Conservation (phyloP, 2,797 vertebrate genomes). For the Cryptoblepharus egeriae region DNA sequence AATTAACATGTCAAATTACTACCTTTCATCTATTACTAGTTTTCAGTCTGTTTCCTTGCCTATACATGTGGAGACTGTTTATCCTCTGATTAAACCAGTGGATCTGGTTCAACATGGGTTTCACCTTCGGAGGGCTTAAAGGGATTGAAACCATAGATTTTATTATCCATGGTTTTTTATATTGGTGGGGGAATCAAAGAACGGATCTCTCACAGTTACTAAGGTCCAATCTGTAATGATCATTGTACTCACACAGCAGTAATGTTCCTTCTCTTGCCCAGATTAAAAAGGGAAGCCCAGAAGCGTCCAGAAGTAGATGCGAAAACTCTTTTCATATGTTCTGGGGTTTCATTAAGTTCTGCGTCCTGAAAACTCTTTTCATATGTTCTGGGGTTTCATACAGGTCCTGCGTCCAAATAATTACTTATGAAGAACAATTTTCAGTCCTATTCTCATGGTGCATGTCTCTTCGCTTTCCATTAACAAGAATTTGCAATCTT, state of each 20-base stretch:
- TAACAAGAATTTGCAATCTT: conserved; percentile 17
- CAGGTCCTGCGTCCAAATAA: not conserved
- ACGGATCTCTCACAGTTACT: too few relatives aligned
- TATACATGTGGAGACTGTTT: too few relatives aligned
- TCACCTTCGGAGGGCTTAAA: too few relatives aligned
- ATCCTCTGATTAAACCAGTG: too few relatives aligned
- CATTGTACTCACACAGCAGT: not conserved
- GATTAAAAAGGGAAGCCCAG: not conserved
- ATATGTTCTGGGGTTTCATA: not conserved
- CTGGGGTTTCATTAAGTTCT: not conserved
- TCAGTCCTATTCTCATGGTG: conserved; percentile 30
- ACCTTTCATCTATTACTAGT: not conserved
- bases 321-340: not conserved
- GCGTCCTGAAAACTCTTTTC: not conserved
- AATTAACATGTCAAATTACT: not conserved
- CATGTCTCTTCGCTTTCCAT: not conserved
- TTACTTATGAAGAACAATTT: not conserved
- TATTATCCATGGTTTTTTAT: too few relatives aligned
- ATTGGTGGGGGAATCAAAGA: too few relatives aligned
- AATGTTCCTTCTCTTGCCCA: not conserved
- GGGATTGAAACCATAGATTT: too few relatives aligned
- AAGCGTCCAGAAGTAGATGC: not conserved
- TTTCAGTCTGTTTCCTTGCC: not conserved
- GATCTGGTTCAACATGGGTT: too few relatives aligned
- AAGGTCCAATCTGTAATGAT: not conserved